Conservation (phyloP, 2,797 vertebrate species). For the Rhincodon typus region DNA sequence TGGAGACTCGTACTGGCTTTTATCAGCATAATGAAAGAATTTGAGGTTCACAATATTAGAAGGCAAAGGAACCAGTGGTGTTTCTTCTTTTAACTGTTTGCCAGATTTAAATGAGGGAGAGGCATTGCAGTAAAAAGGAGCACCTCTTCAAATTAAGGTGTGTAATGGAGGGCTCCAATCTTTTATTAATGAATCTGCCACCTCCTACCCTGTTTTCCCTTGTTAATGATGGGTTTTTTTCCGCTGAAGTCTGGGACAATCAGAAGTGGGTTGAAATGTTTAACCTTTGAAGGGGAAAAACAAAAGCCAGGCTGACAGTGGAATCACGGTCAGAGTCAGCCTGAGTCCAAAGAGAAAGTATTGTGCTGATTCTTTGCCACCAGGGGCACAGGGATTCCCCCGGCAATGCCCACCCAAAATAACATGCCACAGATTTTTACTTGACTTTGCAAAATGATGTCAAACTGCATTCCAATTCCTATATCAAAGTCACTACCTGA, state of each 20-base stretch:
- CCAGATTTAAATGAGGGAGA: constrained; percentile 34
- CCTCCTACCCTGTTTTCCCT: not conserved
- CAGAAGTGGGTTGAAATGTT: not conserved
- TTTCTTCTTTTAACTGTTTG: constrained; percentile 38
- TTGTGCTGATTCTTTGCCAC: not conserved
- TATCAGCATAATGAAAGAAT: constrained; percentile 26
- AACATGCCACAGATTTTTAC: not conserved
- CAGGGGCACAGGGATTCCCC: not conserved
- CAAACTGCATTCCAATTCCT: too few species aligned
- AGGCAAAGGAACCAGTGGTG: constrained; percentile 12
- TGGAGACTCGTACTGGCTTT: not conserved
- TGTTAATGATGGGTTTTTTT: not conserved
- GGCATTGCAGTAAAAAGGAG: not conserved
- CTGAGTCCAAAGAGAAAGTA: not conserved
- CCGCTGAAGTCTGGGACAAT: not conserved
- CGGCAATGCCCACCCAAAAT: not conserved
- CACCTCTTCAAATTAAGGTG: constrained; percentile 14
- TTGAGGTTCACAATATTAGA: constrained; percentile 34
- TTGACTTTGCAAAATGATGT: not conserved
- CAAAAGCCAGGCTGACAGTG: not conserved
- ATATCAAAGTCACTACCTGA: not conserved
- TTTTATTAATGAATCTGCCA: constrained; percentile 21
- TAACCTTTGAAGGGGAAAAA: not conserved
- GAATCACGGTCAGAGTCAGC: not conserved
- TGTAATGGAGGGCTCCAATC: not conserved